A percentile compares a stretch with the other conserved stretches of the same genome.
phyloP scores from a whole-genome alignment of 2,888 invertebrate species.

The Lutraria lutraria region DNA sequence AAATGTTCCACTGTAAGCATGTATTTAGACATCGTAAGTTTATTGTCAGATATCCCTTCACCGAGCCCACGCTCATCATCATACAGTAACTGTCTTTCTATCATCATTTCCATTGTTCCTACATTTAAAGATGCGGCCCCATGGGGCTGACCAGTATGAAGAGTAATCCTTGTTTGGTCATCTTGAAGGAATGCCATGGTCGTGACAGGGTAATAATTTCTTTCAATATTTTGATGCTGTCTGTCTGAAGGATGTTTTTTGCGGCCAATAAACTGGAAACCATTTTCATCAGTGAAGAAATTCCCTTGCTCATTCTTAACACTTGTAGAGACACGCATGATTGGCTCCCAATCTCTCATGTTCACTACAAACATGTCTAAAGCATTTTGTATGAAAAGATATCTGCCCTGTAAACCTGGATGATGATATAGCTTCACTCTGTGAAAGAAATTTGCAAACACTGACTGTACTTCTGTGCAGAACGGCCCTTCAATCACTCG shows the following conservation, averaged over 20 bases:
- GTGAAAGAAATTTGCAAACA: conserved; percentile 86
- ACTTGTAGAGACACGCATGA: conserved; percentile 82
- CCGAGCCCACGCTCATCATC: conserved; percentile 85
- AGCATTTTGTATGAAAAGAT: conserved; percentile 77
- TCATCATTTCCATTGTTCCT: conserved; percentile 85
- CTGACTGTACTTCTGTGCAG: conserved; percentile 93
- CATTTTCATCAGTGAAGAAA: conserved; percentile 86
- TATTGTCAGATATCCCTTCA: conserved; percentile 83
- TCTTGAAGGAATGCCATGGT: conserved; percentile 83
- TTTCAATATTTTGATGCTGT: conserved; percentile 75
- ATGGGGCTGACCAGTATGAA: conserved; percentile 84
- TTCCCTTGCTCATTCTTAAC: conserved; percentile 72
- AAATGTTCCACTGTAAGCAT: conserved; percentile 78
- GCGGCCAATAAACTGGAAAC: conserved; percentile 82
- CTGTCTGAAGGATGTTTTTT: conserved; percentile 70
- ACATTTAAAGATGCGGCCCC: conserved; percentile 81
- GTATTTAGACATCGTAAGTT: conserved; percentile 78
- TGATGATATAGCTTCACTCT: conserved; percentile 76
- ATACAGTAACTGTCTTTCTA: conserved; percentile 83
- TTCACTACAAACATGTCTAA: conserved; percentile 75
- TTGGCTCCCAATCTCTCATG: conserved; percentile 82
- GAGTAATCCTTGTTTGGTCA: conserved; percentile 75
- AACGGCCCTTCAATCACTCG: conserved; percentile 95
- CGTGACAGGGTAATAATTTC: conserved; percentile 86
- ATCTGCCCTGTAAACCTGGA: conserved; percentile 73